Evolutionary conservation across 2,888 invertebrate genomes (phyloP).

Genomic region (Actias luna): DNA sequence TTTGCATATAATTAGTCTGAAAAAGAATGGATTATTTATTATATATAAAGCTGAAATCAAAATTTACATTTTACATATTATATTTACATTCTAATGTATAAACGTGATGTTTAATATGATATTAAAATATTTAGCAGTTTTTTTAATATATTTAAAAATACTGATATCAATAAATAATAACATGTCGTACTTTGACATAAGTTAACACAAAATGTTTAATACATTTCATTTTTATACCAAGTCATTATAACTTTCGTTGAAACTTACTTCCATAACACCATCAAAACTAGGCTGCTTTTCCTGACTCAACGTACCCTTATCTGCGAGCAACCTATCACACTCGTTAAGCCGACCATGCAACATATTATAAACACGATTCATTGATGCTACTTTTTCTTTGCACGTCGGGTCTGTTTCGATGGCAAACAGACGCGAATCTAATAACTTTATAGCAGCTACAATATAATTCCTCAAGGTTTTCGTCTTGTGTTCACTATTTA

Average conservation of each 20-base stretch:
- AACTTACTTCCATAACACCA: conserved; percentile 63
- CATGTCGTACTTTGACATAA: not conserved
- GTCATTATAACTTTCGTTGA: conserved; percentile 64
- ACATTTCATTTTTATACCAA: conserved; percentile 44
- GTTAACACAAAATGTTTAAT: not conserved
- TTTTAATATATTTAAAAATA: not conserved
- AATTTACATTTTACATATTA: too few species aligned
- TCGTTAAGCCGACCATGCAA: conserved; percentile 70
- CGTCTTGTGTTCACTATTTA: conserved; percentile 73
- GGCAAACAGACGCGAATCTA: conserved; percentile 75
- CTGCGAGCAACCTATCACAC: conserved; percentile 67
- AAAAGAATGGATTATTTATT: not conserved
- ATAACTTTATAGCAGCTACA: conserved; percentile 74
- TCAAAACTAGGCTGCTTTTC: conserved; percentile 52
- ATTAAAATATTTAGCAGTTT: not conserved
- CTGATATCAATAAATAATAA: not conserved
- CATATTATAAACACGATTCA: conserved; percentile 74
- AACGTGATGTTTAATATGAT: not conserved
- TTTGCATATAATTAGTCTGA: not conserved
- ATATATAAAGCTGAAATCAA: not conserved
- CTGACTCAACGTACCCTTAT: conserved; percentile 55
- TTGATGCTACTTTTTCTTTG: conserved; percentile 76
- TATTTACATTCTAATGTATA: too few species aligned
- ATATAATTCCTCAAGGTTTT: conserved; percentile 77
- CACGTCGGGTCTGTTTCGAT: conserved; percentile 76